These are phyloP conservation scores for Pterois miles DNA, from an alignment of 2,797 vertebrate genomes.

Conservation along the genomic window DNA sequence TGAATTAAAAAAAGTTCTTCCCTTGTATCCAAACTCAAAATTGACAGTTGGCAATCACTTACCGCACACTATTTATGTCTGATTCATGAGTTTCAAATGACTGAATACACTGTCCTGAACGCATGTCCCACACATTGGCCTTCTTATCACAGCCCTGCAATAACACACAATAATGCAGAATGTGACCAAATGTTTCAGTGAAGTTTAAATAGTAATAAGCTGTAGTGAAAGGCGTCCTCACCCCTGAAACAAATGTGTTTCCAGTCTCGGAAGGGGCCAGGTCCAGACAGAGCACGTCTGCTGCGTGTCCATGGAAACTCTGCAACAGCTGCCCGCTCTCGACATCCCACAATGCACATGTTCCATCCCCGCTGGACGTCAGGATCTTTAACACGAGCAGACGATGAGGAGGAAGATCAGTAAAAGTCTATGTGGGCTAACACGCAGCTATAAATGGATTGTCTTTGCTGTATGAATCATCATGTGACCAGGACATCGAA, in stretches of 20 bases:
- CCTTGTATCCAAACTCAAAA: neutral
- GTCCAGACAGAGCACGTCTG: constrained; percentile 96
- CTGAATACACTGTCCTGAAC: constrained; percentile 97
- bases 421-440: constrained; percentile 8
- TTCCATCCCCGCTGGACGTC: constrained; percentile 97
- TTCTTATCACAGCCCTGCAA: constrained; percentile 98
- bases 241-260: constrained; percentile 98
- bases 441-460: constrained; percentile 44
- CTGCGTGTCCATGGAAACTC: constrained; percentile 99
- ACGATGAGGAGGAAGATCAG: constrained; percentile 14
- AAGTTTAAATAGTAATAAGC: neutral
- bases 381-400: constrained; percentile 86
- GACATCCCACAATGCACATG: constrained; percentile 98
- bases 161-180: neutral
- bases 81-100: constrained; percentile 99
- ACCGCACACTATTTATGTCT: constrained; percentile 99
- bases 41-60: constrained; percentile 61
- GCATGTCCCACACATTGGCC: constrained; percentile 99
- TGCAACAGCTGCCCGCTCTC: constrained; percentile 98
- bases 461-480: constrained; percentile 29
- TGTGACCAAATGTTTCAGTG: neutral
- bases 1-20: neutral
- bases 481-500: constrained; percentile 55
- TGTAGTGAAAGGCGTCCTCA: constrained; percentile 73
- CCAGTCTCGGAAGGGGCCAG: constrained; percentile 97